These are phyloP conservation scores for Cacoxenus indagator DNA, from an alignment of 2,888 invertebrate genomes.

Conservation along the genomic window DNA sequence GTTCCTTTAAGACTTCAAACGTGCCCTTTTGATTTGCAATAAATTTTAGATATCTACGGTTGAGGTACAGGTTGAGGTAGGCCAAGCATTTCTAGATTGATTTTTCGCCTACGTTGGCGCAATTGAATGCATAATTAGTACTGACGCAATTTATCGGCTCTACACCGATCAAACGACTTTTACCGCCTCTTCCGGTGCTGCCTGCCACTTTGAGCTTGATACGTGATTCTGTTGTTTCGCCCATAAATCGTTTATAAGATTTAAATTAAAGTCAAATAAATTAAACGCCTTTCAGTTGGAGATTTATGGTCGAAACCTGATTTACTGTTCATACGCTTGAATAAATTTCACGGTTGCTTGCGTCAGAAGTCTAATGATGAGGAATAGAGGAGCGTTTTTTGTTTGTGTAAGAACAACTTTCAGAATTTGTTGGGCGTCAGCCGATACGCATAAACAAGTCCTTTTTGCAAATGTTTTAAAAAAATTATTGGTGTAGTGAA, in stretches of 20 bases:
- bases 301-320: slow-evolving; percentile 58
- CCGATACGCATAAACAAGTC: too few relatives aligned
- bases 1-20: too few relatives aligned
- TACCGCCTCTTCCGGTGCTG: background rate
- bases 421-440: too few relatives aligned
- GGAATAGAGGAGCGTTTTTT: background rate
- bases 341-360: slow-evolving; percentile 16
- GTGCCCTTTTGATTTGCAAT: too few relatives aligned
- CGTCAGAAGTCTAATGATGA: background rate
- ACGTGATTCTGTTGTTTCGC: slow-evolving; percentile 35
- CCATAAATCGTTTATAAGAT: slow-evolving; percentile 61
- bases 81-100: too few relatives aligned
- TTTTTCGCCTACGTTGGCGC: background rate
- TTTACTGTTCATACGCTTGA: slow-evolving; percentile 15
- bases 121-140: background rate
- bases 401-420: too few relatives aligned
- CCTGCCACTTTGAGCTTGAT: background rate
- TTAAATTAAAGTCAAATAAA: slow-evolving; percentile 64
- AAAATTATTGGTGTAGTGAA: too few relatives aligned
- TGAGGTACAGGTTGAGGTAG: too few relatives aligned
- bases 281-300: slow-evolving; percentile 65
- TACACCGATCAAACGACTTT: too few relatives aligned
- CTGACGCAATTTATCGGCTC: background rate
- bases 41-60: too few relatives aligned
- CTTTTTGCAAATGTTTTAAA: too few relatives aligned